These are phyloP conservation scores for Drosophila robusta DNA, from an alignment of 2,888 invertebrate species.

Conservation along the genomic window DNA sequence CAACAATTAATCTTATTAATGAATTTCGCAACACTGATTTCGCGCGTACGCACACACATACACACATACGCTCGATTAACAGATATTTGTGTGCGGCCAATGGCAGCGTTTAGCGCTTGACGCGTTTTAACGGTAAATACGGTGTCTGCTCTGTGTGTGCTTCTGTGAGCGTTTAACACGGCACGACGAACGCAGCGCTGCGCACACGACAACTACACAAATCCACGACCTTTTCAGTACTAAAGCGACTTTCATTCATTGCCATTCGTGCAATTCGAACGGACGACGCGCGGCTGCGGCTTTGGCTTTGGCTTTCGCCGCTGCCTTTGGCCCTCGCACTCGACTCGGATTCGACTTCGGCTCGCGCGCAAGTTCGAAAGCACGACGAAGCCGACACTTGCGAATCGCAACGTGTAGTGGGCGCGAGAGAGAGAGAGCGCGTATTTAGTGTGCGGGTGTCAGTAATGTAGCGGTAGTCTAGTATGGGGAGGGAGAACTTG, in stretches of 20 bases:
- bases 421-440: not conserved
- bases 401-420: conserved; percentile 23
- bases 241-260: conserved; percentile 82
- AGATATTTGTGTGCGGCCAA: conserved; percentile 20
- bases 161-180: conserved; percentile 43
- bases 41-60: conserved; percentile 7
- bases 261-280: conserved; percentile 70
- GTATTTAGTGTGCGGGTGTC: conserved; percentile 8
- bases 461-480: not conserved
- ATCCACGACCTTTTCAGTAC: conserved; percentile 85
- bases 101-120: conserved; percentile 12
- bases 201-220: conserved; percentile 83
- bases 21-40: conserved; percentile 42
- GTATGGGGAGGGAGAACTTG: conserved; percentile 19
- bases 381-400: conserved; percentile 22
- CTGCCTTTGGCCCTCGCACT: conserved; percentile 9
- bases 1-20: conserved; percentile 60
- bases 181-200: conserved; percentile 44
- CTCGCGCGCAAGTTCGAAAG: conserved; percentile 45
- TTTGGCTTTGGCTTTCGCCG: conserved; percentile 21
- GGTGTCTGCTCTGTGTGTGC: conserved; percentile 29
- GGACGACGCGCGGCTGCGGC: conserved; percentile 25
- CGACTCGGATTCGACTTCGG: conserved; percentile 35
- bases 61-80: conserved; percentile 31
- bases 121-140: conserved; percentile 27